phyloP scores from a whole-genome alignment of 2,888 invertebrate species.

The Phytoseiulus persimilis region DNA sequence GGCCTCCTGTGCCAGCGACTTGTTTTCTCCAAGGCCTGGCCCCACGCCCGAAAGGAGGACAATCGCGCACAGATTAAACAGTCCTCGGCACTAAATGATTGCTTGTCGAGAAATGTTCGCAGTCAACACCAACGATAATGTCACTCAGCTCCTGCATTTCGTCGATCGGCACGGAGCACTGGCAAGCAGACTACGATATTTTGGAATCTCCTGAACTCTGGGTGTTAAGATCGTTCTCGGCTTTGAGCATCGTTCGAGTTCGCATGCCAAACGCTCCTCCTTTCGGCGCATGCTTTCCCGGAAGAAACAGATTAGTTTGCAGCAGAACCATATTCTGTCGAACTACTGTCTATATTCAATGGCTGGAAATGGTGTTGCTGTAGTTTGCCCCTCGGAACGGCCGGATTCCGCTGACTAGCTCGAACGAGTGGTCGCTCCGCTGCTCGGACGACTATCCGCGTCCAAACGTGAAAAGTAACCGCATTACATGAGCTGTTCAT shows the following conservation, averaged over 20 bases:
- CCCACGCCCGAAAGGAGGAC: not conserved
- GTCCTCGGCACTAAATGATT: not conserved
- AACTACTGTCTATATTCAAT: not conserved
- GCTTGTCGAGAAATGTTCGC: not conserved
- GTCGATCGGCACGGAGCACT: not conserved
- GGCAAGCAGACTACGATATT: too few relatives aligned
- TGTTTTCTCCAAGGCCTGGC: not conserved
- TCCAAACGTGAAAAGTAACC: not conserved
- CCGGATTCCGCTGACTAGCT: not conserved
- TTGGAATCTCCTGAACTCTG: not conserved
- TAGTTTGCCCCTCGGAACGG: not conserved
- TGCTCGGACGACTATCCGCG: not conserved
- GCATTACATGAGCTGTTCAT: not conserved
- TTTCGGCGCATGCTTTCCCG: not conserved
- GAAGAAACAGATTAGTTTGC: not conserved
- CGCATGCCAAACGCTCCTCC: not conserved
- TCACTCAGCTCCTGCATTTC: not conserved
- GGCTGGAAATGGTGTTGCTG: not conserved
- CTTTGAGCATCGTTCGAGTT: too few relatives aligned
- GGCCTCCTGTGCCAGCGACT: not conserved
- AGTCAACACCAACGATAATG: not conserved
- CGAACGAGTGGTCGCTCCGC: not conserved
- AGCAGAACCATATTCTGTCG: not conserved
- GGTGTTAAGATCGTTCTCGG: too few relatives aligned
- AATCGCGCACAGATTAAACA: not conserved